phyloP scores from a whole-genome alignment of 2,888 invertebrate genomes.

The Microplitis deprimator region DNA sequence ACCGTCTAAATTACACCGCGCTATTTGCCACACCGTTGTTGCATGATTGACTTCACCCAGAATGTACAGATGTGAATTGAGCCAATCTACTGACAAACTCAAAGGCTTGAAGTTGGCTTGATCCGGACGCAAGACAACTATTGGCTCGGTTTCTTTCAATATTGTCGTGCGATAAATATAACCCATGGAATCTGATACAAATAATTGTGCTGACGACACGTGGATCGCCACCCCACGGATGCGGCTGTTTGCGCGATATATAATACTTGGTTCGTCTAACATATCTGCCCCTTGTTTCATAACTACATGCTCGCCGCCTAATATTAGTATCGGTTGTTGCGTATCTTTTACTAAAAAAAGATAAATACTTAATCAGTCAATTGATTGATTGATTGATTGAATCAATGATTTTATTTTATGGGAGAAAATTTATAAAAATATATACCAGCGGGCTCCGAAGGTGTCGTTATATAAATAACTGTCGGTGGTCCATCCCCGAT shows the following conservation, averaged over 20 bases:
- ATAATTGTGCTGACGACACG: constrained; percentile 81
- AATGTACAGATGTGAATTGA: constrained; percentile 87
- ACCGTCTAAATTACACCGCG: constrained; percentile 83
- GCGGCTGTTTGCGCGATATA: constrained; percentile 76
- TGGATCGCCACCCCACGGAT: constrained; percentile 84
- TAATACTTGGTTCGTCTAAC: constrained; percentile 78
- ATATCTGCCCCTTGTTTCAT: constrained; percentile 80
- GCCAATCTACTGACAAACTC: constrained; percentile 89
- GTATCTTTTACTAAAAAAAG: constrained; percentile 76
- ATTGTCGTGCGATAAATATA: constrained; percentile 74
- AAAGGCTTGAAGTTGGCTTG: constrained; percentile 78
- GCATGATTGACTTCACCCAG: constrained; percentile 80
- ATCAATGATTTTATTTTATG: not conserved
- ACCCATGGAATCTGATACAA: constrained; percentile 83
- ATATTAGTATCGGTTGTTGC: constrained; percentile 80
- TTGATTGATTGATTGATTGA: constrained; percentile 6
- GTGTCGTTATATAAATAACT: constrained; percentile 78
- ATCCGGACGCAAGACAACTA: constrained; percentile 75
- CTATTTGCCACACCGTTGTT: constrained; percentile 80
- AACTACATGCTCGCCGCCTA: constrained; percentile 80
- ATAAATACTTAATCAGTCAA: not conserved
- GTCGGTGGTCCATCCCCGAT: constrained; percentile 85
- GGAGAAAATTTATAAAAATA: not conserved
- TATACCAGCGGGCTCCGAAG: constrained; percentile 78
- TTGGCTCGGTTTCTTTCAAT: constrained; percentile 57